A percentile compares a stretch with the other conserved stretches of the same genome.
Evolutionary conservation across 30 jellyfish, hydroid and myxozoan species (phyloP).

Genomic region (Aurelia sp.): DNA sequence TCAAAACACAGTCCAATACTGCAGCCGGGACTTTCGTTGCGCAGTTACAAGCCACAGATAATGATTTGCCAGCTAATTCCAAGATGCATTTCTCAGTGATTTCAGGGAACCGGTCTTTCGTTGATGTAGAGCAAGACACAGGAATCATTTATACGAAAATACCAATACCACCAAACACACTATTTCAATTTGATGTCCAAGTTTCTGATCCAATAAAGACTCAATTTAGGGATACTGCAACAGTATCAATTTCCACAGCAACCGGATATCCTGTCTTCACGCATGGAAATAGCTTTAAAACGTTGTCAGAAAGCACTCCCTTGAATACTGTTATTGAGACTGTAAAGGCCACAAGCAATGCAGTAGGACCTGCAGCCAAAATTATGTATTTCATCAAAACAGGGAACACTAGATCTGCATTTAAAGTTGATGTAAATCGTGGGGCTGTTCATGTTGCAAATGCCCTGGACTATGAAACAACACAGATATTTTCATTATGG

Average conservation of each 20-base stretch:
- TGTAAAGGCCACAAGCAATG: slow-evolving; percentile 77
- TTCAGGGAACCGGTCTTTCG: slow-evolving; percentile 63
- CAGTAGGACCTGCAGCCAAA: slow-evolving; percentile 67
- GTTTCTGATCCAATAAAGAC: slow-evolving; percentile 67
- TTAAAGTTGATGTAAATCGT: slow-evolving; percentile 13
- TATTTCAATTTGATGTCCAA: slow-evolving; percentile 47
- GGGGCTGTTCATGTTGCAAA: slow-evolving; percentile 34
- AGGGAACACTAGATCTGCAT: slow-evolving; percentile 39
- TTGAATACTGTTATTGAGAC: slow-evolving; percentile 57
- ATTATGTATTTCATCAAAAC: slow-evolving; percentile 49
- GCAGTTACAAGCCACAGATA: slow-evolving; percentile 72
- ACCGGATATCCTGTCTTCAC: slow-evolving; percentile 76
- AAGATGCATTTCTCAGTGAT: slow-evolving; percentile 45
- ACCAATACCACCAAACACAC: slow-evolving; percentile 16
- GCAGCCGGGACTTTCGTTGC: slow-evolving; percentile 63
- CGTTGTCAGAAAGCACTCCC: slow-evolving; percentile 72
- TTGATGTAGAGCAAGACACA: slow-evolving; percentile 55
- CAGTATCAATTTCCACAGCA: slow-evolving; percentile 67
- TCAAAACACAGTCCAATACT: slow-evolving; percentile 46
- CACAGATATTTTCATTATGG: slow-evolving; percentile 61
- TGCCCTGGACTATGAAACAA: slow-evolving; percentile 70
- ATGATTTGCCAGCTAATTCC: slow-evolving; percentile 51
- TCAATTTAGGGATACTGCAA: slow-evolving; percentile 52
- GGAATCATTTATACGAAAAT: slow-evolving; percentile 43
- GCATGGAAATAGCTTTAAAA: slow-evolving; percentile 49